Conservation (phyloP, 92 coral and sea anemone genomes). For the Micromussa lordhowensis region DNA sequence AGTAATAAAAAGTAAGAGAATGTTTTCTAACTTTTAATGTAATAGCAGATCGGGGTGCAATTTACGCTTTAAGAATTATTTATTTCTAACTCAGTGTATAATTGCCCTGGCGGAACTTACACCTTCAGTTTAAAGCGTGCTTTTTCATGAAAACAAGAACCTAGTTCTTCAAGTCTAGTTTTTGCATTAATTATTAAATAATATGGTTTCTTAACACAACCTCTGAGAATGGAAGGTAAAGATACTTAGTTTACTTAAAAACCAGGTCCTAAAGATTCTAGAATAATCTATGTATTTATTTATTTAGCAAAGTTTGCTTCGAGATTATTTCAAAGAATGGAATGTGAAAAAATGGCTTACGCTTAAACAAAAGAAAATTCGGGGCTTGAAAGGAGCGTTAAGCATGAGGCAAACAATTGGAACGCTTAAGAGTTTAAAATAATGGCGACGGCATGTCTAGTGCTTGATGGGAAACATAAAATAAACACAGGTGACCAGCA, state of each 20-base stretch:
- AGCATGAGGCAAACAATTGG: conserved; percentile 16
- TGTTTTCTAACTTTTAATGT: neutral
- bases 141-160: neutral
- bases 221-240: neutral
- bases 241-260: neutral
- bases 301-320: neutral
- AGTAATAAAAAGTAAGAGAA: neutral
- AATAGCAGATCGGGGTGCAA: neutral
- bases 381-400: neutral
- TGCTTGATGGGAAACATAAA: neutral
- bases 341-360: neutral
- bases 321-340: neutral
- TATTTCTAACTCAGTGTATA: neutral
- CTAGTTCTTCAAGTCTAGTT: neutral
- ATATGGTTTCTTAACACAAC: neutral
- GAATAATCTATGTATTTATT: neutral
- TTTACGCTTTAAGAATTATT: neutral
- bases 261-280: neutral
- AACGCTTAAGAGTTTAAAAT: neutral
- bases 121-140: conserved; percentile 3
- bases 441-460: conserved; percentile 24
- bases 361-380: neutral
- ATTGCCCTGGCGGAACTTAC: neutral
- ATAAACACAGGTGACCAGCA: conserved; percentile 11
- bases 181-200: neutral